Conservation (phyloP, 2,113 vertebrate genomes). For the Cathartes aura region DNA sequence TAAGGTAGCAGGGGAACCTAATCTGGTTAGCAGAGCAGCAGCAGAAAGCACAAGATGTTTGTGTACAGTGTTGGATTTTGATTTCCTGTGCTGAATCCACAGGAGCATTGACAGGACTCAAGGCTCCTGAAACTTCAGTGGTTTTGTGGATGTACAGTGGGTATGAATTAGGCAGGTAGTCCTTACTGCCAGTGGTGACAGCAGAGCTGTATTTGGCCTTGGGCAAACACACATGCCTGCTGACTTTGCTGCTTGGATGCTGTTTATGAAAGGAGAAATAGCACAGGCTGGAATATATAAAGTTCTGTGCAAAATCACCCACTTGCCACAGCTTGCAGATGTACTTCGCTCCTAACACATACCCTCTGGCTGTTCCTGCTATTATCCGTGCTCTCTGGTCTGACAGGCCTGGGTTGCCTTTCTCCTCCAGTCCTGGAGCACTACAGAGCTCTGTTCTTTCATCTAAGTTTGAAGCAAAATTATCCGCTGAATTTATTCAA, state of each 20-base stretch:
- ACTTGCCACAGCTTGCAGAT: neutral
- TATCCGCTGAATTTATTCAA: neutral
- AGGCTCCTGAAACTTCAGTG: neutral
- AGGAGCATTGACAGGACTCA: neutral
- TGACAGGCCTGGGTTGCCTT: neutral
- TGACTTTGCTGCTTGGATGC: slow-evolving; percentile 15
- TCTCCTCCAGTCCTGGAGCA: neutral
- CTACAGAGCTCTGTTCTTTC: neutral
- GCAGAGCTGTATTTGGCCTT: slow-evolving; percentile 29
- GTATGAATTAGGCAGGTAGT: neutral
- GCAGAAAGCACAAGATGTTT: slow-evolving; percentile 11
- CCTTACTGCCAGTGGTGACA: neutral
- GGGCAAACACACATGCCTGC: neutral
- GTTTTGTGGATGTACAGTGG: neutral
- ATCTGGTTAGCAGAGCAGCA: slow-evolving; percentile 31
- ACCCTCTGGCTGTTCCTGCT: neutral
- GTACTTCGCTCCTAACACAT: neutral
- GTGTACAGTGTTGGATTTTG: neutral
- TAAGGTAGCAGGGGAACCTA: slow-evolving; percentile 32
- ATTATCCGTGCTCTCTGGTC: fast-evolving
- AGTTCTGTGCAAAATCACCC: neutral
- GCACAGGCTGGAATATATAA: neutral
- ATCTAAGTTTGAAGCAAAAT: neutral
- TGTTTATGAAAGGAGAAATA: neutral
- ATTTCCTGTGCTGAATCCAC: slow-evolving; percentile 14